phyloP scores from a whole-genome alignment of 2,113 vertebrate genomes.

The Bambusicola thoracicus region DNA sequence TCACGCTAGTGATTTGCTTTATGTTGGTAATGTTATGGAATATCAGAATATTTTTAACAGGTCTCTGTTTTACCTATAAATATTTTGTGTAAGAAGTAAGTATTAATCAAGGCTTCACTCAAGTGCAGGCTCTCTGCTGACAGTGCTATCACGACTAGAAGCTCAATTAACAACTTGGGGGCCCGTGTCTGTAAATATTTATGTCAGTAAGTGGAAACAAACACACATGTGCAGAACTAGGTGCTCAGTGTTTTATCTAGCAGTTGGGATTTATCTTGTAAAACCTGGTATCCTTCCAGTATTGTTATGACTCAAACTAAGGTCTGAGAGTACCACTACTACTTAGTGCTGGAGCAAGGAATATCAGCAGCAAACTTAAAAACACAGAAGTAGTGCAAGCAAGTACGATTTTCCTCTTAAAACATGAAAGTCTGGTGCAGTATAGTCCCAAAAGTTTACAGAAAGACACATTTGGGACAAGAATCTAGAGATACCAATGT shows the following conservation, averaged over 20 bases:
- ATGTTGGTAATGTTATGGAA: background rate
- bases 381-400: background rate
- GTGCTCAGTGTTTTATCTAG: background rate
- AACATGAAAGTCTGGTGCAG: background rate
- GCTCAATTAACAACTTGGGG: background rate
- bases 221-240: background rate
- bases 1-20: background rate
- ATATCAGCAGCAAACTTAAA: background rate
- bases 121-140: background rate
- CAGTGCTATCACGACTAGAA: background rate
- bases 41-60: slow-evolving; percentile 59
- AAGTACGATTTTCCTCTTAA: background rate
- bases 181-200: slow-evolving; percentile 1
- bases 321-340: background rate
- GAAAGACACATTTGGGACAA: background rate
- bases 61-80: slow-evolving; percentile 59
- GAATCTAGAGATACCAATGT: background rate
- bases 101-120: background rate
- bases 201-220: background rate
- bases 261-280: slow-evolving; percentile 14
- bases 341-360: background rate
- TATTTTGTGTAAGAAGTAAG: slow-evolving; percentile 60
- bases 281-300: background rate
- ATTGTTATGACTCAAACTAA: background rate
- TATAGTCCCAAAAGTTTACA: background rate